phyloP scores from a whole-genome alignment of 1,140 invertebrate genomes.

The Heliconius eleuchia region DNA sequence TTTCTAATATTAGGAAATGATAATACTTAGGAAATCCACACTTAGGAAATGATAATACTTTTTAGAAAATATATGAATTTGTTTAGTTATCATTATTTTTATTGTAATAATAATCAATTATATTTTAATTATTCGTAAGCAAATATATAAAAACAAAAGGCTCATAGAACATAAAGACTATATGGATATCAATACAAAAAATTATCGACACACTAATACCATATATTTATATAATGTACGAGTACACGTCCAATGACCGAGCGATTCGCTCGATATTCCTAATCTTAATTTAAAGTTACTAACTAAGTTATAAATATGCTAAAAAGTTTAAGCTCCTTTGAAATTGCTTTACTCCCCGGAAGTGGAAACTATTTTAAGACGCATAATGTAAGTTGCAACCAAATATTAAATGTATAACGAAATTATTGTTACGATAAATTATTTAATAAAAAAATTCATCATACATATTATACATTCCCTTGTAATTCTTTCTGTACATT shows the following conservation, averaged over 20 bases:
- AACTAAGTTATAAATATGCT: not conserved
- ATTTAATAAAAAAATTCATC: not conserved
- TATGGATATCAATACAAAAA: no score
- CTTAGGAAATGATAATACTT: no score
- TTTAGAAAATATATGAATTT: no score
- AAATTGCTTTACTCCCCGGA: constrained; percentile 1
- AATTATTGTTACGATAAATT: not conserved
- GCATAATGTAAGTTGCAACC: not conserved
- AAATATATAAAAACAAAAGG: no score
- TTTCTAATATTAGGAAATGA: no score
- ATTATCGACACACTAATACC: no score
- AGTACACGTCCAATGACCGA: not conserved
- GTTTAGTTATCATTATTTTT: no score
- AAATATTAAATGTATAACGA: not conserved
- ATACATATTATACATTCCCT: not conserved
- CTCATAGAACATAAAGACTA: no score
- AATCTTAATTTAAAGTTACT: constrained; percentile 7
- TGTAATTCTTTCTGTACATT: no score
- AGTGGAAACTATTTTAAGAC: constrained; percentile 4
- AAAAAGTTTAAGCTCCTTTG: constrained; percentile 14
- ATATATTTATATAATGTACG: not conserved
- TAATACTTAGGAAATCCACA: no score
- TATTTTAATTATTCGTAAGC: no score
- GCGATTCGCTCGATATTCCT: not conserved
- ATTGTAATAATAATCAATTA: no score